A percentile compares a stretch with the other conserved stretches of the same genome.
These are phyloP conservation scores for Gorsachius goisagi DNA, from an alignment of 2,113 vertebrate species.

Conservation along the genomic window DNA sequence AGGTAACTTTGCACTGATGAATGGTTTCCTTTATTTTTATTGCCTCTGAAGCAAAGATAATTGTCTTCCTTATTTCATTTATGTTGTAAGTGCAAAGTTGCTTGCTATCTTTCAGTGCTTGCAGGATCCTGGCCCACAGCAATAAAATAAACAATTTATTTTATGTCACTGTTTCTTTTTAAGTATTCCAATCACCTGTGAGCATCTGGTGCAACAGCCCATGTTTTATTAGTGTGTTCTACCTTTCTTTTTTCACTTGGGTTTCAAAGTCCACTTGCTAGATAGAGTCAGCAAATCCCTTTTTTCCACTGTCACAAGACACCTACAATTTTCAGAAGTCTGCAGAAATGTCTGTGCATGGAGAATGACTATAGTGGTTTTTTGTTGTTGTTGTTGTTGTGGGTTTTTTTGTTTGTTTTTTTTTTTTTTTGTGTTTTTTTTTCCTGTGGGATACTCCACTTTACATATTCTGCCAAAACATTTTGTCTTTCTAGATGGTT, in stretches of 20 bases:
- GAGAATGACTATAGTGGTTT: not conserved
- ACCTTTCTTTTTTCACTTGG: not conserved
- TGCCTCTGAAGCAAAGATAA: not conserved
- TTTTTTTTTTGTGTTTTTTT: not conserved
- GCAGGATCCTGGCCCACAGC: not conserved
- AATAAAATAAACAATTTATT: conserved; percentile 21
- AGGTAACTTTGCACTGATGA: not conserved
- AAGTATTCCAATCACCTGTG: not conserved
- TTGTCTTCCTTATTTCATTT: conserved; percentile 3
- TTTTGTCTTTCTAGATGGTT: not conserved
- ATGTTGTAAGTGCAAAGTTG: not conserved
- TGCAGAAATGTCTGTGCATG: not conserved
- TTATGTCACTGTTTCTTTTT: not conserved
- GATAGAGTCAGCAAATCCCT: not conserved
- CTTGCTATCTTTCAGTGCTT: not conserved
- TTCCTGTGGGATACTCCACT: not conserved
- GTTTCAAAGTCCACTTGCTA: not conserved
- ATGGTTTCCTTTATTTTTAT: not conserved
- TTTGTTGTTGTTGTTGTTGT: too few species aligned
- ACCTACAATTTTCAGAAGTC: not conserved
- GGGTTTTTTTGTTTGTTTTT: too few species aligned
- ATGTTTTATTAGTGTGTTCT: not conserved
- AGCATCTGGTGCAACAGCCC: not conserved
- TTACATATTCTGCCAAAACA: not conserved
- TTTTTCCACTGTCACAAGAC: not conserved